Conservation (phyloP, 2,113 vertebrate genomes). For the Poecilia latipinna region DNA sequence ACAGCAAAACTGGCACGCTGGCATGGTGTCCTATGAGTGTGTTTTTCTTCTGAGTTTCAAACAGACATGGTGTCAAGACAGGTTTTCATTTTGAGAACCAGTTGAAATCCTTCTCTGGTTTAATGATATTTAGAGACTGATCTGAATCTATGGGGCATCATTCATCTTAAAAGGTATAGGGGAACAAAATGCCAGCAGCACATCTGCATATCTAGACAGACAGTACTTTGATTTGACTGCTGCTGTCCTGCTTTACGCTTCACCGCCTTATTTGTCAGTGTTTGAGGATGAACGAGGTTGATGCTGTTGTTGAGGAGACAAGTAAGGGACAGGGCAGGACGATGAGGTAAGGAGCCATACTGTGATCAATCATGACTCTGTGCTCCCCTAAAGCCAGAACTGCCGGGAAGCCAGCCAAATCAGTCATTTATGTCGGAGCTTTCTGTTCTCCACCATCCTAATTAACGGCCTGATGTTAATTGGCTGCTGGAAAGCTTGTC, state of each 20-base stretch:
- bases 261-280: constrained; percentile 18
- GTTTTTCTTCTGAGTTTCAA: too few relatives aligned
- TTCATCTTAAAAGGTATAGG: neutral
- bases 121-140: constrained; percentile 4
- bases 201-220: constrained; percentile 9
- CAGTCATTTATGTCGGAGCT: constrained; percentile 60
- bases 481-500: constrained; percentile 33
- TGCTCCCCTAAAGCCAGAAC: constrained; percentile 13
- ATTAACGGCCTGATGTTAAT: constrained; percentile 53
- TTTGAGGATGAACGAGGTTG: constrained; percentile 11
- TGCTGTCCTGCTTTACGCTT: constrained; percentile 21
- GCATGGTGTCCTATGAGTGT: too few relatives aligned
- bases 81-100: constrained; percentile 8
- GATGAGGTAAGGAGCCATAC: constrained; percentile 9
- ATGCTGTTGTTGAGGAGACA: constrained; percentile 16
- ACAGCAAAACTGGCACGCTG: neutral
- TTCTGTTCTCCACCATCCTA: constrained; percentile 44
- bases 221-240: constrained; percentile 7
- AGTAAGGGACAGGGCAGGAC: neutral
- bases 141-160: constrained; percentile 18
- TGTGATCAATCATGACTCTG: constrained; percentile 33
- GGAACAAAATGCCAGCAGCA: constrained; percentile 15
- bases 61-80: neutral
- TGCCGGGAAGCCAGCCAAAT: constrained; percentile 59
- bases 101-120: neutral